phyloP scores from a whole-genome alignment of 2,888 invertebrate genomes.

The Epirrhoe alternata region DNA sequence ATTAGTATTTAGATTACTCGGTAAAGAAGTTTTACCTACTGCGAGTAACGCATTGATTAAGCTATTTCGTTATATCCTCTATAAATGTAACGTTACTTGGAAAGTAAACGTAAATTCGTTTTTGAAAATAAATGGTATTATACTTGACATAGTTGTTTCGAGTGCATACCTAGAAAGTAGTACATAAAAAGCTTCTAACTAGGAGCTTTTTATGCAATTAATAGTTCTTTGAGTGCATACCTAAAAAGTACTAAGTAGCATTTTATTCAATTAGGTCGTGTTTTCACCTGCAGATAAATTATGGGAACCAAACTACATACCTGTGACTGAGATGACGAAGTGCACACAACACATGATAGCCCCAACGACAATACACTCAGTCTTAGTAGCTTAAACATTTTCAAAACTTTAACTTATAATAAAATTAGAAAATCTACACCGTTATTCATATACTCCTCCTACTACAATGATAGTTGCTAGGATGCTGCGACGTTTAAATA shows the following conservation, averaged over 20 bases:
- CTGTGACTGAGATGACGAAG: slow-evolving; percentile 67
- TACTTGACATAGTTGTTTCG: too few species aligned
- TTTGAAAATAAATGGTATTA: too few species aligned
- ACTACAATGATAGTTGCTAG: slow-evolving; percentile 13
- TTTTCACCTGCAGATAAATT: background rate
- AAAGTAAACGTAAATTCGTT: too few species aligned
- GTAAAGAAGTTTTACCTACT: background rate
- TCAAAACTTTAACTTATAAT: slow-evolving; percentile 26
- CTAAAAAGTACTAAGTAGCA: too few species aligned
- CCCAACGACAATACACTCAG: slow-evolving; percentile 59
- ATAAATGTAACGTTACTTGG: too few species aligned
- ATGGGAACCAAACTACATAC: slow-evolving; percentile 46
- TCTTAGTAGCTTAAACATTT: slow-evolving; percentile 58
- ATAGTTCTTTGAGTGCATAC: too few species aligned
- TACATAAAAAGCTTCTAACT: too few species aligned
- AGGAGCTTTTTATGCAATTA: too few species aligned
- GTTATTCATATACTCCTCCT: slow-evolving; percentile 14
- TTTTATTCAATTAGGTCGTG: too few species aligned
- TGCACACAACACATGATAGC: slow-evolving; percentile 57
- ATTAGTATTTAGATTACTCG: background rate
- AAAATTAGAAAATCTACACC: background rate
- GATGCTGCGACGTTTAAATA: slow-evolving; percentile 39
- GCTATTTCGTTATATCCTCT: too few species aligned
- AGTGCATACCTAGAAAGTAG: too few species aligned
- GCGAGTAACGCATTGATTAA: too few species aligned